Base-by-base conservation (phyloP, 2,113 vertebrate species). In the Artemisiospiza belli region DNA sequence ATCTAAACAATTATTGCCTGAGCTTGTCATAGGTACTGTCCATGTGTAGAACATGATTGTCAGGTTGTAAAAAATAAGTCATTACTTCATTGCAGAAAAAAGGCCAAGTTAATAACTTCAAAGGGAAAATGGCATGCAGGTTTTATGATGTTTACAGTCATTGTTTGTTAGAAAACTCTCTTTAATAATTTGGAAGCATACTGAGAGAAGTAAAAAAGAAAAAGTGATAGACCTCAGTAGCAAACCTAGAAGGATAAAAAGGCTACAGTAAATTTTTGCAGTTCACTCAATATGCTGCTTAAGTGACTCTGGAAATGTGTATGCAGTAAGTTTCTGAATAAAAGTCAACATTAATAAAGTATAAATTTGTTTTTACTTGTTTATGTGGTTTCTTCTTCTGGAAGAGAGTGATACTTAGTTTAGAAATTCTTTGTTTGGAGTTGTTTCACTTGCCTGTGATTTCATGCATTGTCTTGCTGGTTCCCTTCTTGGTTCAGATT, bases 311-410 rank as follows among this genome's bases (percentile, higher is more conserved):
- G 44, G 89, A 93, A 94, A 70, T 92, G 72, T 77, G 6, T 92
- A 93, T 74, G 52, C 47, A 90, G 12, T 72, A 43, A 11, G 7
- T 35, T 86, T 92, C 75, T 77, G 37, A 96, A 96, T 96, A 92
- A 95, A 96, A 93, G 21, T 43, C 13, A 87, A 72, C 73, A 61
- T 68, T 87, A 83, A 49, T 93, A 43, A 94, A 63, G 11, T 57
- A 63, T 20, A 43, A 17, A 37, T 58, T 76, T 61, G 63, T 69
- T 84, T 84, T 35, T 21, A 41, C 44, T 88, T 2, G 10, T 77
- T 79, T 82, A 12, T 61, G 12, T 66, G 73, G 37, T 80, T 91
- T 92, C 16, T 74, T 88, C 30, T 59, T 4, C 24, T 58, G 73
- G 43, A 81, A 74, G 35, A 80, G 41, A 44, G 12, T 15, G 41